A percentile compares a stretch with the other conserved stretches of the same genome.
Conservation (phyloP, 2,113 vertebrate species). For the Myanophis thanlyinensis region DNA sequence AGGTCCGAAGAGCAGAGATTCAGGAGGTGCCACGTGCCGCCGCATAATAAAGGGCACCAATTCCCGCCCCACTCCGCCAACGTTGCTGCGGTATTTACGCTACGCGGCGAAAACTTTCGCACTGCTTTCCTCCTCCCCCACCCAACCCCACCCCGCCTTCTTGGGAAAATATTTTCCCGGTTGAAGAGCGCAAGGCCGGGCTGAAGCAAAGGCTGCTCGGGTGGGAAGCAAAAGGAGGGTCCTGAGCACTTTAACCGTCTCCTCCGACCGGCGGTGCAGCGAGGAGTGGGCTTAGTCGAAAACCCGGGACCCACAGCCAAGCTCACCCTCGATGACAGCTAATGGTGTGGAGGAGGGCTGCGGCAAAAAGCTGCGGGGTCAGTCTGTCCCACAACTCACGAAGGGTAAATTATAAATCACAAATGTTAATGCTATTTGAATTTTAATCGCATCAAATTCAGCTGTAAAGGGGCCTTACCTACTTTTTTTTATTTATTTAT, state of each 20-base stretch:
- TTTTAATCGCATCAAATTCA: not conserved
- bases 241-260: not conserved
- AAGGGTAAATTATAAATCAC: not conserved
- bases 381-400: not conserved
- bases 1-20: not conserved
- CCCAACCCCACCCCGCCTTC: no score
- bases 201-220: not conserved
- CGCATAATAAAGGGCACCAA: not conserved
- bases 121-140: not conserved
- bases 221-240: not conserved
- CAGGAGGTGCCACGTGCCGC: not conserved
- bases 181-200: not conserved
- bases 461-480: not conserved
- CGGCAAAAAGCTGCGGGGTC: not conserved
- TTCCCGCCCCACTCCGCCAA: no score
- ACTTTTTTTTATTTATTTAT: not conserved
- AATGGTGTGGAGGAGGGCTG: not conserved
- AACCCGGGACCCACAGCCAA: not conserved
- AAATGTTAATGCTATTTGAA: not conserved
- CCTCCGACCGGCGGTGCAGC: not conserved
- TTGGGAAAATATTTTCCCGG: not conserved
- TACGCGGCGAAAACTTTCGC: not conserved
- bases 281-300: not conserved
- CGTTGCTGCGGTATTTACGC: not conserved
- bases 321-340: not conserved